Conservation (phyloP, 1,140 invertebrate genomes). For the Drosophila sechellia region DNA sequence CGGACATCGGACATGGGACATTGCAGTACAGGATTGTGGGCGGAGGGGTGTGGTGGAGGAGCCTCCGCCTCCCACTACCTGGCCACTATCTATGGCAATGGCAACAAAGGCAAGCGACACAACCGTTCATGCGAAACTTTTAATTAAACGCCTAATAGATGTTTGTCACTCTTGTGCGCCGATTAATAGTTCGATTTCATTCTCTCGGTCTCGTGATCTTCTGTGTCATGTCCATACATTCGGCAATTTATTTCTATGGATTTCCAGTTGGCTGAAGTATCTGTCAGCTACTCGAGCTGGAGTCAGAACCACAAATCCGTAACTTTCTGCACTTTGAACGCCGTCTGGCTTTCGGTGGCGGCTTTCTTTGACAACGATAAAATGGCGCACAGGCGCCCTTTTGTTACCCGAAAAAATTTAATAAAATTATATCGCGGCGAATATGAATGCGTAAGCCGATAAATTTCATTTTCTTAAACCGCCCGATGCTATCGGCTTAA, state of each 20-base stretch:
- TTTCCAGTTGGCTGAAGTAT: conserved; percentile 17
- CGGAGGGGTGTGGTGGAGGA: not conserved
- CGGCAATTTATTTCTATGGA: conserved; percentile 61
- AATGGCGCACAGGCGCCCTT: conserved; percentile 32
- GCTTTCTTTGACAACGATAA: conserved; percentile 64
- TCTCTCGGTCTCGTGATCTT: conserved; percentile 59
- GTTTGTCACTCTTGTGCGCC: conserved; percentile 68
- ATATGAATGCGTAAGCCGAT: conserved; percentile 47
- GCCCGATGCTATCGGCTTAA: conserved; percentile 63
- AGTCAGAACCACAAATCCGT: conserved; percentile 26
- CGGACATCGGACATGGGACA: conserved; percentile 27
- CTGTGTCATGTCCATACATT: conserved; percentile 68
- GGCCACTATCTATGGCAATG: conserved; percentile 56
- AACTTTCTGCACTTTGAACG: conserved; percentile 73
- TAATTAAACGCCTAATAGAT: conserved; percentile 81
- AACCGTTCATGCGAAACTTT: conserved; percentile 67
- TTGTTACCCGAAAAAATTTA: conserved; percentile 30
- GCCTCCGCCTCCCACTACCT: conserved; percentile 3
- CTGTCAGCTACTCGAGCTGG: not conserved
- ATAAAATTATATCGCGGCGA: conserved; percentile 26
- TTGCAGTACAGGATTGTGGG: conserved; percentile 9
- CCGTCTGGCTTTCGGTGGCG: conserved; percentile 8
- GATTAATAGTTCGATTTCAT: conserved; percentile 70
- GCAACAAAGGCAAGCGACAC: conserved; percentile 21
- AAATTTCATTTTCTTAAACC: conserved; percentile 68